Evolutionary conservation across 92 coral and sea anemone genomes (phyloP).

Genomic region (Porites rus): DNA sequence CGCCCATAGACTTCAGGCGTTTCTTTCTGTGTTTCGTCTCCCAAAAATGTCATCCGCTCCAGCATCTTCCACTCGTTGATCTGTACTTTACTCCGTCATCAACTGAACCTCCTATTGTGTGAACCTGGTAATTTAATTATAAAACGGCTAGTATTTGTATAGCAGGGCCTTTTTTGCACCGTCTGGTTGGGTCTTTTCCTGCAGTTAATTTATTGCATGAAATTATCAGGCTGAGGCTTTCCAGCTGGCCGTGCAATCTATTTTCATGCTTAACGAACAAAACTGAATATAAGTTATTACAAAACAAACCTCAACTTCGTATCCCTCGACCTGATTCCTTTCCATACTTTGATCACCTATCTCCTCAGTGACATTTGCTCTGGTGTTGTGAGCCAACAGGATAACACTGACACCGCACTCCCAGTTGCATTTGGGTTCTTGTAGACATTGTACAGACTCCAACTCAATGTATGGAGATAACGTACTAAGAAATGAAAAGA

Average conservation of each 20-base stretch:
- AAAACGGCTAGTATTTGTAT: no score
- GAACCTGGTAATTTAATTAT: no score
- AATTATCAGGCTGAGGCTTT: no score
- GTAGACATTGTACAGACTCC: slow-evolving; percentile 63
- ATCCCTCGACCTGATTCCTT: background rate
- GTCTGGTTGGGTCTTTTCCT: background rate
- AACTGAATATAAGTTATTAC: no score
- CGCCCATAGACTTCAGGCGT: background rate
- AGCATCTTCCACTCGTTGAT: background rate
- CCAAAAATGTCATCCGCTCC: background rate
- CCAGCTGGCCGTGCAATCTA: no score
- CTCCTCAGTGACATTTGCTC: slow-evolving; percentile 27
- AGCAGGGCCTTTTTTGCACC: no score
- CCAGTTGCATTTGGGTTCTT: slow-evolving; percentile 75
- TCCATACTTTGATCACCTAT: background rate
- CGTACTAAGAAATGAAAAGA: slow-evolving; percentile 48
- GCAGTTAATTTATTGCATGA: no score
- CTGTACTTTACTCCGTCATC: background rate
- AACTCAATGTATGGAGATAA: slow-evolving; percentile 54
- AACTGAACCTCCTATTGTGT: background rate
- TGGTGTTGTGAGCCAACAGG: slow-evolving; percentile 47
- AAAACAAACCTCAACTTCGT: background rate
- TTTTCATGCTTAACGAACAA: no score
- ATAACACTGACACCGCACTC: slow-evolving; percentile 69
- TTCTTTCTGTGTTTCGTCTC: background rate